Percentiles rank a stretch among this genome's conserved stretches.
phyloP scores from a whole-genome alignment of 2,888 invertebrate species.

The Calameuta idolon region DNA sequence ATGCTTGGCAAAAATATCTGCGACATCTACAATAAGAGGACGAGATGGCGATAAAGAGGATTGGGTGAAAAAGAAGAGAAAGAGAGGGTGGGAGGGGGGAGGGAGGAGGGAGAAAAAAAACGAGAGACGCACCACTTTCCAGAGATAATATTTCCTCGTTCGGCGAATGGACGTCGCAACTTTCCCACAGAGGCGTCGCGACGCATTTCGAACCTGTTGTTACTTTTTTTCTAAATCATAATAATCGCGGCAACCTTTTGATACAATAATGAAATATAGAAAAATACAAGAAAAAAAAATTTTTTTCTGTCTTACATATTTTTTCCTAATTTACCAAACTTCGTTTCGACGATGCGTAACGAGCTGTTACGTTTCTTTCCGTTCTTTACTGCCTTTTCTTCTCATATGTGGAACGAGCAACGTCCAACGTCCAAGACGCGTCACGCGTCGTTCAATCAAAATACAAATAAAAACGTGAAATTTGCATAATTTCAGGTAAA shows the following conservation, averaged over 20 bases:
- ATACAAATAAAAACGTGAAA: not conserved
- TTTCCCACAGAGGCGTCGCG: not conserved
- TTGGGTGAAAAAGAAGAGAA: not conserved
- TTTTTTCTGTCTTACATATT: no score
- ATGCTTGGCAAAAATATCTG: not conserved
- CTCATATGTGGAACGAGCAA: no score
- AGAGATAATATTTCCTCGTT: not conserved
- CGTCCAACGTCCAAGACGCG: not conserved
- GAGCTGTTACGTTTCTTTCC: no score
- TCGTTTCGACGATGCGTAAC: no score
- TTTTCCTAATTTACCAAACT: no score
- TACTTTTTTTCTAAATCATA: not conserved
- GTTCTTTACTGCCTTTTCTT: no score
- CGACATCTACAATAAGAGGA: not conserved
- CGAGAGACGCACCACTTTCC: not conserved
- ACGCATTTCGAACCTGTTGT: not conserved
- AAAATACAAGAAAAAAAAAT: not conserved
- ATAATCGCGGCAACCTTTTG: not conserved
- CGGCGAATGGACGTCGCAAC: not conserved
- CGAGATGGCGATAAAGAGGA: not conserved
- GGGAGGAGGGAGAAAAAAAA: no score
- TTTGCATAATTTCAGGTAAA: not conserved
- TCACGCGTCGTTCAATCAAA: not conserved
- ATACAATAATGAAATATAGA: not conserved
- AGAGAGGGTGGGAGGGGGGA: no score